phyloP scores from a whole-genome alignment of 2,888 invertebrate genomes.

The Holacanthella duospinosa region DNA sequence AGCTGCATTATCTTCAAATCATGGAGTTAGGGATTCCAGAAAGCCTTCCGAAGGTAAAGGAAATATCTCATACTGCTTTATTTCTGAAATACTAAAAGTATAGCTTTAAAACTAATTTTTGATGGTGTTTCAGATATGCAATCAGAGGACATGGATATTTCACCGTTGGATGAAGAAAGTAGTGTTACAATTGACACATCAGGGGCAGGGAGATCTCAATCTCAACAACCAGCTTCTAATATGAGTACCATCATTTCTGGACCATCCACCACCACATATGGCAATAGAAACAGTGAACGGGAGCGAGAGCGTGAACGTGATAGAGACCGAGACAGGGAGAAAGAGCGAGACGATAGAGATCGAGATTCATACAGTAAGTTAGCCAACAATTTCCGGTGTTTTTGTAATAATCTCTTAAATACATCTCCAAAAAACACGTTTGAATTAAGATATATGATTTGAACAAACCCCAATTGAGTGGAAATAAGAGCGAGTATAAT shows the following conservation, averaged over 20 bases:
- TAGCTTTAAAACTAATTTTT: constrained; percentile 9
- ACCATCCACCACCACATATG: constrained; percentile 12
- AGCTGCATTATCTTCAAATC: constrained; percentile 10
- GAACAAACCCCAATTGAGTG: too few species aligned
- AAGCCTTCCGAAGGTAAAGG: constrained; percentile 34
- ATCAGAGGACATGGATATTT: constrained; percentile 86
- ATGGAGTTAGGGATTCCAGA: constrained; percentile 27
- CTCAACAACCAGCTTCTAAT: constrained; percentile 1
- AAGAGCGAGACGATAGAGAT: constrained; percentile 6
- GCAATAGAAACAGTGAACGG: constrained; percentile 21
- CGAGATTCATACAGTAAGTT: not conserved
- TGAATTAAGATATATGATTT: too few species aligned
- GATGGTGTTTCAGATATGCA: constrained; percentile 42
- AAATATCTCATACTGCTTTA: too few species aligned
- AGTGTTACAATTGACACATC: constrained; percentile 17
- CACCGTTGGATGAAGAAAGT: constrained; percentile 47
- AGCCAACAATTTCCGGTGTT: too few species aligned
- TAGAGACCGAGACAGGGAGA: constrained; percentile 19
- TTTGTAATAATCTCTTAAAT: too few species aligned
- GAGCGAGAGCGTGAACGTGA: constrained; percentile 17
- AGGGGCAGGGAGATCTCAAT: constrained; percentile 9
- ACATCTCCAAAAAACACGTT: too few species aligned
- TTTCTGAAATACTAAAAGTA: too few species aligned
- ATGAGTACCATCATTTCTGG: not conserved
- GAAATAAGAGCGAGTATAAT: too few species aligned